Evolutionary conservation across 2,797 vertebrate genomes (phyloP).

Genomic region (Meda fulgida): DNA sequence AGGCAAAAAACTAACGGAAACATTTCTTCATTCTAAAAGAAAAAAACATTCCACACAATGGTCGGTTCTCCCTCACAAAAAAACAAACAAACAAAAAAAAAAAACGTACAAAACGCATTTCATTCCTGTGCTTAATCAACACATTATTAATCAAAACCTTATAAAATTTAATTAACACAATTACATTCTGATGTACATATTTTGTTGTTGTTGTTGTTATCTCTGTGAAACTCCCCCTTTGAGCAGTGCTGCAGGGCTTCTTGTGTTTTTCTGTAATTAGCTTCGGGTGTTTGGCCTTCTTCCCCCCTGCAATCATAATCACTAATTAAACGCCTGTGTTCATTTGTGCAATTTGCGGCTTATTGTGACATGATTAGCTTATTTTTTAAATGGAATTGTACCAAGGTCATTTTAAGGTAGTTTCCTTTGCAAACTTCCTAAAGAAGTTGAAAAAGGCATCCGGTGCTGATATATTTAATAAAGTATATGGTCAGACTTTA

Average conservation of each 20-base stretch:
- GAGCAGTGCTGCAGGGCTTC: constrained; percentile 49
- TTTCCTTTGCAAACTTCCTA: constrained; percentile 12
- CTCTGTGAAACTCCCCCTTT: constrained; percentile 44
- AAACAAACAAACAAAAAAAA: background rate
- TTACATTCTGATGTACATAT: constrained; percentile 52
- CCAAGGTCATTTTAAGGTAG: constrained; percentile 53
- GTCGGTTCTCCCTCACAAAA: background rate
- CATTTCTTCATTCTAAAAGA: background rate
- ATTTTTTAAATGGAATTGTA: constrained; percentile 11
- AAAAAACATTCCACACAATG: background rate
- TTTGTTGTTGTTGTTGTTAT: constrained; percentile 37
- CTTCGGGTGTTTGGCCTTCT: constrained; percentile 57
- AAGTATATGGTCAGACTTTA: background rate
- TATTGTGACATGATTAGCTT: constrained; percentile 57
- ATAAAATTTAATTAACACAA: constrained; percentile 59
- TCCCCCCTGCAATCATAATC: constrained; percentile 62
- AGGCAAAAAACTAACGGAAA: background rate
- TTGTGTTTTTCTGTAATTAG: constrained; percentile 54
- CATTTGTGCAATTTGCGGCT: constrained; percentile 55
- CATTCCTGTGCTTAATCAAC: constrained; percentile 13
- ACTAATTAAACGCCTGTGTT: constrained; percentile 57
- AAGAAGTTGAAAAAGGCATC: background rate
- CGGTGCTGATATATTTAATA: background rate
- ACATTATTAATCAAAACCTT: constrained; percentile 50
- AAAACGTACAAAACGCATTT: background rate